These are phyloP conservation scores for Melanotaenia trifasciata DNA, from an alignment of 2,797 vertebrate species.

Conservation along the genomic window DNA sequence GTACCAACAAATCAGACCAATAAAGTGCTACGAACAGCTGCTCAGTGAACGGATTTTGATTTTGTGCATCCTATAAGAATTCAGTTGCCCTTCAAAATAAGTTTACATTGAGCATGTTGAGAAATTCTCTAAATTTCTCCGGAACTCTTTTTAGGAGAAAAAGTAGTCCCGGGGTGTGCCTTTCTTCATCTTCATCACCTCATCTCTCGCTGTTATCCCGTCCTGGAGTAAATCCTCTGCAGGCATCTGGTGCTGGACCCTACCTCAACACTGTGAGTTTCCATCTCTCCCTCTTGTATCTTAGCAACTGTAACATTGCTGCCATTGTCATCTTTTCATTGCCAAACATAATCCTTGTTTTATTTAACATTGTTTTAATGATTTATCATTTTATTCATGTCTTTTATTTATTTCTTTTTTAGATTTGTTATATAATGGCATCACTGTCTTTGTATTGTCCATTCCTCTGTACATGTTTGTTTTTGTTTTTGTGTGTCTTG, in stretches of 20 bases:
- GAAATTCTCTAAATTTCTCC: background rate
- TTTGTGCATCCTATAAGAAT: background rate
- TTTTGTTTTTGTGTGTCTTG: slow-evolving; percentile 44
- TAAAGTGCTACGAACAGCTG: background rate
- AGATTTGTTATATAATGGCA: slow-evolving; percentile 52
- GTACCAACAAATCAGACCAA: background rate
- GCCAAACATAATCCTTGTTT: slow-evolving; percentile 59
- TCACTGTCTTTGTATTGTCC: slow-evolving; percentile 70
- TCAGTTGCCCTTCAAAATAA: background rate
- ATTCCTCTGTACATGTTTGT: slow-evolving; percentile 65
- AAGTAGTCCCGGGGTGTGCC: slow-evolving; percentile 76
- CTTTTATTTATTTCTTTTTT: slow-evolving; percentile 58
- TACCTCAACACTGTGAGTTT: slow-evolving; percentile 86
- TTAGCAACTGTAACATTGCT: slow-evolving; percentile 31
- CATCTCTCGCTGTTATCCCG: slow-evolving; percentile 83
- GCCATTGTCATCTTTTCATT: slow-evolving; percentile 54
- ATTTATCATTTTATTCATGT: slow-evolving; percentile 69
- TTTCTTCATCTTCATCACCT: slow-evolving; percentile 78
- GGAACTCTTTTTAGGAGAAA: slow-evolving; percentile 69
- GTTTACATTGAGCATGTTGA: background rate
- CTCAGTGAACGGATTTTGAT: background rate
- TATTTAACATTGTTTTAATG: slow-evolving; percentile 61
- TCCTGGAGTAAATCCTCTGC: slow-evolving; percentile 74
- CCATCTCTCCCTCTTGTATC: background rate
- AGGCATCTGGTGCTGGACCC: slow-evolving; percentile 74